phyloP scores from a whole-genome alignment of 2,888 invertebrate genomes.

The Hypomecis punctinalis region DNA sequence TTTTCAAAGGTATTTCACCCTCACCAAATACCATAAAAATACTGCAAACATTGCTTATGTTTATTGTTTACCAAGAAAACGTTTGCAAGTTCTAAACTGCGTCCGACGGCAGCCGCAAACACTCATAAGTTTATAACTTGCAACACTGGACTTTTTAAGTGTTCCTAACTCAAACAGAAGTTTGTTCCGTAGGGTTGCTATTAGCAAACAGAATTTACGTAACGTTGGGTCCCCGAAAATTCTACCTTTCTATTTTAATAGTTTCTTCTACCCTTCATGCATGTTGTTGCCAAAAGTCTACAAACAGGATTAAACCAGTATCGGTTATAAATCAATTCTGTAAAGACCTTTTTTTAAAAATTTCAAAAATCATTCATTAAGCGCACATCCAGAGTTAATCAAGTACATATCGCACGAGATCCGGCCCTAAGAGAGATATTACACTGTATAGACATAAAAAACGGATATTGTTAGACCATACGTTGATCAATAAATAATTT shows the following conservation, averaged over 20 bases:
- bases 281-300: too few relatives aligned
- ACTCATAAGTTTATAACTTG: slow-evolving; percentile 41
- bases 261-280: too few relatives aligned
- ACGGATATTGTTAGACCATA: too few relatives aligned
- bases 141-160: slow-evolving; percentile 31
- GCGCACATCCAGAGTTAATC: too few relatives aligned
- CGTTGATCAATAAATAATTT: too few relatives aligned
- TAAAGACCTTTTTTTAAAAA: too few relatives aligned
- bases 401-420: too few relatives aligned
- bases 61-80: slow-evolving; percentile 26
- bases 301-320: too few relatives aligned
- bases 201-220: slow-evolving; percentile 9
- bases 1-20: background rate
- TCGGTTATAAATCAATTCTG: too few relatives aligned
- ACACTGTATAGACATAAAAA: too few relatives aligned
- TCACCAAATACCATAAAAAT: slow-evolving; percentile 3
- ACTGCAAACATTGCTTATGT: slow-evolving; percentile 11
- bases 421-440: too few relatives aligned
- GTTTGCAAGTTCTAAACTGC: slow-evolving; percentile 35
- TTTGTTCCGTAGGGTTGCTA: slow-evolving; percentile 29
- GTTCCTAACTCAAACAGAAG: slow-evolving; percentile 36
- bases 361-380: too few relatives aligned
- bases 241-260: background rate
- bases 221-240: background rate
- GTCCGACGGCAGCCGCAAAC: slow-evolving; percentile 33